Conservation (phyloP, 2,797 vertebrate species). For the Menidia menidia region DNA sequence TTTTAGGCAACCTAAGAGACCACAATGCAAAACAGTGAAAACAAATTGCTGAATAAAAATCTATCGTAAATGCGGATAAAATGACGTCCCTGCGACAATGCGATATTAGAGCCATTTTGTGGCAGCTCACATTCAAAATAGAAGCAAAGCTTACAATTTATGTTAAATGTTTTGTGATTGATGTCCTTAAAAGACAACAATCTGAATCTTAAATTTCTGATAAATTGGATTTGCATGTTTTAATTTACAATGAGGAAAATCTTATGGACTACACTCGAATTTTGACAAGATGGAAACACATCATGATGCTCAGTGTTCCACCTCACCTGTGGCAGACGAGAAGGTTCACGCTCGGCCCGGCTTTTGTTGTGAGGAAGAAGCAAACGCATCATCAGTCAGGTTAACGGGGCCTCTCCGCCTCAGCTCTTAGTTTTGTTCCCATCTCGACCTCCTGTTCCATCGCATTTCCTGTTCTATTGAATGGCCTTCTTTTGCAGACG, state of each 20-base stretch:
- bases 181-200: no score
- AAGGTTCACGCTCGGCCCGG: background rate
- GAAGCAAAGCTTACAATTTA: background rate
- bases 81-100: background rate
- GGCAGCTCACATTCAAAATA: background rate
- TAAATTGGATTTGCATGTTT: background rate
- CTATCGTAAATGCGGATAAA: background rate
- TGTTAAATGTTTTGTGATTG: no score
- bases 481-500: constrained; percentile 31
- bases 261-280: background rate
- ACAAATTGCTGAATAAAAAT: background rate
- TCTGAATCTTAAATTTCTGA: background rate
- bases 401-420: constrained; percentile 55
- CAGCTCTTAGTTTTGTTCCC: constrained; percentile 31
- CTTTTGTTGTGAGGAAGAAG: constrained; percentile 11
- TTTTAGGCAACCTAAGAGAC: background rate
- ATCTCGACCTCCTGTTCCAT: constrained; percentile 57
- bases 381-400: constrained; percentile 54
- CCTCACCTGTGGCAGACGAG: background rate
- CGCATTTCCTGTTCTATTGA: constrained; percentile 56
- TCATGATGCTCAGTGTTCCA: background rate
- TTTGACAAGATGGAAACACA: no score
- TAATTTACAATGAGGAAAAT: background rate
- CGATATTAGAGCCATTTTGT: background rate
- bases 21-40: background rate